A percentile compares a stretch with the other conserved stretches of the same genome.
Conservation (phyloP, 2,113 vertebrate species). For the Lipophrys pholis region DNA sequence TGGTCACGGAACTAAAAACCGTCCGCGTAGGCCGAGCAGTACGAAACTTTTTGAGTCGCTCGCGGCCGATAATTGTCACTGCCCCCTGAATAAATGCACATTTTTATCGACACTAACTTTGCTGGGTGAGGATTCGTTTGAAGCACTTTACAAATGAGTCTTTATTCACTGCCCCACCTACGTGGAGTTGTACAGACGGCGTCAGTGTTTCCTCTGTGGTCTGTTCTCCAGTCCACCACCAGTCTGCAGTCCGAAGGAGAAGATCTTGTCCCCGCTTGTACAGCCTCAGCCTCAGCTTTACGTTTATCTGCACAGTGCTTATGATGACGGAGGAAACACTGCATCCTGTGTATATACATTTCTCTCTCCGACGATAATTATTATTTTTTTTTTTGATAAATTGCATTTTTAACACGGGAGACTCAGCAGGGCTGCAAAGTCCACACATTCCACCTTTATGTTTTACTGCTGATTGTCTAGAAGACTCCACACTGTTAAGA, state of each 20-base stretch:
- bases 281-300: neutral
- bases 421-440: constrained; percentile 17
- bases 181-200: neutral
- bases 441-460: constrained; percentile 32
- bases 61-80: constrained; percentile 6
- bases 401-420: neutral
- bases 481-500: neutral
- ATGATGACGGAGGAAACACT: constrained; percentile 1
- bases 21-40: neutral
- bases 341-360: neutral
- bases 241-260: too few species aligned
- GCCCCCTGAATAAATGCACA: constrained; percentile 19
- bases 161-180: neutral
- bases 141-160: neutral
- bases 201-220: constrained; percentile 1
- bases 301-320: neutral
- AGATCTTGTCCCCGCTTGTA: too few species aligned
- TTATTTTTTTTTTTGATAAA: neutral
- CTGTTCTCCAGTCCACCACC: too few species aligned
- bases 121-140: neutral
- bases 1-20: neutral
- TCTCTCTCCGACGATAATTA: neutral
- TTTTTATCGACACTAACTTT: neutral
- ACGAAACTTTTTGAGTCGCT: constrained; percentile 6
- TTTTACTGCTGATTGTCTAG: constrained; percentile 11